These are phyloP conservation scores for Chelon labrosus DNA, from an alignment of 2,797 vertebrate species.

Conservation along the genomic window DNA sequence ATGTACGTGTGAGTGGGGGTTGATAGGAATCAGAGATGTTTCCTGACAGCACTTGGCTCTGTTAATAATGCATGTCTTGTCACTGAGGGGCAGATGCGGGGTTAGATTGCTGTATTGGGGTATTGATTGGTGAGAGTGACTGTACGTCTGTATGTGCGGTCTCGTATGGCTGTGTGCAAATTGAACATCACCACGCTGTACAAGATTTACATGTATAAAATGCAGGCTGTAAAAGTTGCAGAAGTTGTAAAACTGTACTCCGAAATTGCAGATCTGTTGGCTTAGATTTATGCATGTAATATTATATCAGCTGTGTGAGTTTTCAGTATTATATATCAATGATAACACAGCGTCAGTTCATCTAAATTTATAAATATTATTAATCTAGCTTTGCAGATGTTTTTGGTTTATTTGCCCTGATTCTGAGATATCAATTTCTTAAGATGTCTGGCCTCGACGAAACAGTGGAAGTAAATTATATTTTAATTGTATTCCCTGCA, in stretches of 20 bases:
- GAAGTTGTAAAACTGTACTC: constrained; percentile 9
- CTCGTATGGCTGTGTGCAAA: constrained; percentile 55
- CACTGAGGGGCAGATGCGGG: constrained; percentile 69
- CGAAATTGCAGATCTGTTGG: neutral
- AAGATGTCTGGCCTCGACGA: neutral
- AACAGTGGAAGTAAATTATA: no score
- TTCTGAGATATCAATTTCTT: neutral
- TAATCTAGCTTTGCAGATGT: neutral
- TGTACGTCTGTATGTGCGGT: constrained; percentile 42
- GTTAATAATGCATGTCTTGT: constrained; percentile 81
- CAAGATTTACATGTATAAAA: constrained; percentile 16
- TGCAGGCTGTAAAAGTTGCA: neutral
- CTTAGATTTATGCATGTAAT: neutral
- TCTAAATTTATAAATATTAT: neutral
- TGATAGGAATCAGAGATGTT: constrained; percentile 65
- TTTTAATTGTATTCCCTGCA: no score
- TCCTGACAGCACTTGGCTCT: constrained; percentile 63
- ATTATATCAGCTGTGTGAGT: neutral
- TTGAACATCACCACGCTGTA: constrained; percentile 26
- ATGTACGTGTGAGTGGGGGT: constrained; percentile 5
- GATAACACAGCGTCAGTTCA: neutral
- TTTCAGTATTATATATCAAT: neutral
- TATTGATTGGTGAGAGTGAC: constrained; percentile 74
- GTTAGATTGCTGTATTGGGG: constrained; percentile 72
- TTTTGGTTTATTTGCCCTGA: neutral